A percentile compares a stretch with the other conserved stretches of the same genome.
phyloP scores from a whole-genome alignment of 2,888 invertebrate genomes.

The Oxystoma pomonae region DNA sequence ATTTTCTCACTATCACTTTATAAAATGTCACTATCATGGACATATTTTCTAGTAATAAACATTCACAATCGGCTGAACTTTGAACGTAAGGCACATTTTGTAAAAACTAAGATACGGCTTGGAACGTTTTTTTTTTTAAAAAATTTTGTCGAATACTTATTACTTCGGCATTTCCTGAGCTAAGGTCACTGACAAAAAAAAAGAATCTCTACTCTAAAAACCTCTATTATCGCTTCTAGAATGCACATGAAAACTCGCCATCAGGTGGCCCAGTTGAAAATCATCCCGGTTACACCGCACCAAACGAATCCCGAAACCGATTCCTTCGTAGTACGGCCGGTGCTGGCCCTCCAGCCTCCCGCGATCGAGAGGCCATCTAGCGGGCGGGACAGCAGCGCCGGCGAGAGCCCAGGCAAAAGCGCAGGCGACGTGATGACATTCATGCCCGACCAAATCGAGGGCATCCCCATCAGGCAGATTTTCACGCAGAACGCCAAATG shows the following conservation, averaged over 20 bases:
- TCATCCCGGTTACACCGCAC: conserved; percentile 49
- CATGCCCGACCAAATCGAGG: conserved; percentile 59
- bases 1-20: too few relatives aligned
- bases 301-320: conserved; percentile 49
- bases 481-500: conserved; percentile 50
- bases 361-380: conserved; percentile 11
- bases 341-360: conserved; percentile 6
- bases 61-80: too few relatives aligned
- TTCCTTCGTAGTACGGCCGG: conserved; percentile 46
- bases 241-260: conserved; percentile 56
- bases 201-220: too few relatives aligned
- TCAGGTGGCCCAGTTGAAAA: conserved; percentile 42
- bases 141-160: too few relatives aligned
- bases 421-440: conserved; percentile 32
- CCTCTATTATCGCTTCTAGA: too few relatives aligned
- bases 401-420: neutral
- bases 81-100: too few relatives aligned
- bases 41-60: too few relatives aligned
- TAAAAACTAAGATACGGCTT: too few relatives aligned
- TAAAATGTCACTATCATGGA: too few relatives aligned
- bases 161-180: too few relatives aligned
- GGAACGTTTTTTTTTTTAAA: too few relatives aligned
- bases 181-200: too few relatives aligned
- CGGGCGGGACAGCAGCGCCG: neutral
- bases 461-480: conserved; percentile 62